A percentile compares a stretch with the other conserved stretches of the same genome.
phyloP scores from a whole-genome alignment of 2,797 vertebrate genomes.

The Gorsachius magnificus region DNA sequence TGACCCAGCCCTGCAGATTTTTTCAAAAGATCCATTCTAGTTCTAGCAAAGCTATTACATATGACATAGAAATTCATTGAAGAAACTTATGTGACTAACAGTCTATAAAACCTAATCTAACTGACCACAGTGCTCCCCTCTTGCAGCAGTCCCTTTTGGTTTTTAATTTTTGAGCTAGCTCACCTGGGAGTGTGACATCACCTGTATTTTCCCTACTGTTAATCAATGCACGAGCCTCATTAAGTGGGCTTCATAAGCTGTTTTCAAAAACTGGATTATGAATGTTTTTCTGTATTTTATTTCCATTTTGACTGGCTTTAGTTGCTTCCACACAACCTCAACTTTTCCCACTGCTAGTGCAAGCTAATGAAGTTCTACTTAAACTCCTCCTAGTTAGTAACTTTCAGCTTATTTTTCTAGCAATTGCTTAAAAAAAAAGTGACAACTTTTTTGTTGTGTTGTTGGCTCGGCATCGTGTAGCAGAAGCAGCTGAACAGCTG shows the following conservation, averaged over 20 bases:
- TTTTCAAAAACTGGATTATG: not conserved
- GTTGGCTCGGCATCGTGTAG: slow-evolving; percentile 72
- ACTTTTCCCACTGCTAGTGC: not conserved
- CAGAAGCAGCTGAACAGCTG: slow-evolving; percentile 95
- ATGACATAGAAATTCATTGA: not conserved
- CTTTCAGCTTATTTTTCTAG: slow-evolving; percentile 31
- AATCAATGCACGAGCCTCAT: not conserved
- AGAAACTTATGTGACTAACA: not conserved
- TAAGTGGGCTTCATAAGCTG: not conserved
- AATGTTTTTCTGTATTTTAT: not conserved
- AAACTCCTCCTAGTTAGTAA: not conserved
- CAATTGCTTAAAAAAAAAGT: not conserved
- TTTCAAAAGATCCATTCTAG: not conserved
- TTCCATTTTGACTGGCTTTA: not conserved
- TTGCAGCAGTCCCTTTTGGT: not conserved
- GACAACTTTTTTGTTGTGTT: slow-evolving; percentile 45
- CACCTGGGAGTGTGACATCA: not conserved
- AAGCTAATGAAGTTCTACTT: not conserved
- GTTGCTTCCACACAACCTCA: not conserved
- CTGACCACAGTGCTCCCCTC: not conserved
- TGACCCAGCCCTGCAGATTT: not conserved
- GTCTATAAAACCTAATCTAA: not conserved
- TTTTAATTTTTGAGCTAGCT: not conserved
- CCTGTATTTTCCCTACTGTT: not conserved
- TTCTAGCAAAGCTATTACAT: not conserved